phyloP scores from a whole-genome alignment of 35 echinoderm and acorn worm species.

The Eucidaris tribuloides region DNA sequence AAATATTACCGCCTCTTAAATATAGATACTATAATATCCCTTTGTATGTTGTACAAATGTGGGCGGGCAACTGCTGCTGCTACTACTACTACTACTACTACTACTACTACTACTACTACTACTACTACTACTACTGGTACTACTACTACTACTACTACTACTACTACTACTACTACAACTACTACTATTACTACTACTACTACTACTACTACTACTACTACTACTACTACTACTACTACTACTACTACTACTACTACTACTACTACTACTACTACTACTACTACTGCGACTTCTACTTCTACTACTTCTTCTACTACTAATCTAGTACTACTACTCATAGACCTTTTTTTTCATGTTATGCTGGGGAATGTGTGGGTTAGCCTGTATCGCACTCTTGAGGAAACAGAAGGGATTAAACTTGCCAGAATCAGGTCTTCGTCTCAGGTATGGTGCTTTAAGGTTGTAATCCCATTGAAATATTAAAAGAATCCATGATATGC shows the following conservation, averaged over 20 bases:
- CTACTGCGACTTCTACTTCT: background rate
- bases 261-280: background rate
- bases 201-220: background rate
- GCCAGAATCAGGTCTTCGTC: too few species aligned
- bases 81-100: background rate
- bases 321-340: too few species aligned
- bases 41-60: too few species aligned
- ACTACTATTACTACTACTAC: background rate
- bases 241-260: background rate
- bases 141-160: background rate
- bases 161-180: background rate
- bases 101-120: background rate
- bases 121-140: background rate
- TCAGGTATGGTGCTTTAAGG: too few species aligned
- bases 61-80: background rate
- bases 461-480: too few species aligned
- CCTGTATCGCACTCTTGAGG: too few species aligned
- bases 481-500: too few species aligned
- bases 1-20: too few species aligned
- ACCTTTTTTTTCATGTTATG: too few species aligned
- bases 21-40: too few species aligned
- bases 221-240: background rate
- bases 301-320: background rate
- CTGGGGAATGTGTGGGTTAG: too few species aligned
- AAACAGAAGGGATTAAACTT: too few species aligned